Conservation (phyloP, 1,140 invertebrate species). For the Cyclina sinensis region DNA sequence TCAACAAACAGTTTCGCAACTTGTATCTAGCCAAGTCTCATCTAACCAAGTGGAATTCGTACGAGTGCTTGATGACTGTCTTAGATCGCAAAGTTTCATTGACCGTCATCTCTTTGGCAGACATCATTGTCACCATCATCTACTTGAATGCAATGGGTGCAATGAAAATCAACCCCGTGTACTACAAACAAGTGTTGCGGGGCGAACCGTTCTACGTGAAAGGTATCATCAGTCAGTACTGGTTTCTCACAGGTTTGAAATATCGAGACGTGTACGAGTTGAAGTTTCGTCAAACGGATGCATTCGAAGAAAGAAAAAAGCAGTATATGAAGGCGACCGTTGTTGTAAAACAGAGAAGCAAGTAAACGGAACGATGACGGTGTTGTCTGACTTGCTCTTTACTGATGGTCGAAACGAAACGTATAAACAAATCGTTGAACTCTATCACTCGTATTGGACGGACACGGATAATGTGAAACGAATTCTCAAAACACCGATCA, state of each 20-base stretch:
- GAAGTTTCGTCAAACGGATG: neutral
- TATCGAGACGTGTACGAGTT: slow-evolving; percentile 2
- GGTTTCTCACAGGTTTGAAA: slow-evolving; percentile 2
- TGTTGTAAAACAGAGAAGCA: neutral
- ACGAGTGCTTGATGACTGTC: neutral
- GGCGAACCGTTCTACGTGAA: slow-evolving; percentile 26
- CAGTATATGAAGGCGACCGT: slow-evolving; percentile 19
- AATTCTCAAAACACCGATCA: slow-evolving; percentile 12
- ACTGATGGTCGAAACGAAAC: neutral
- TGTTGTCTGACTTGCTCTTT: slow-evolving; percentile 19
- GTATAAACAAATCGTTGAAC: neutral
- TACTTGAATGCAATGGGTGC: neutral
- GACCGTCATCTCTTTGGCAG: neutral
- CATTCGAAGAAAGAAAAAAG: neutral
- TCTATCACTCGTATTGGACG: slow-evolving; percentile 3
- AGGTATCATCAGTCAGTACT: slow-evolving; percentile 22
- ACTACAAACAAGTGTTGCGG: neutral
- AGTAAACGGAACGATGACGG: neutral
- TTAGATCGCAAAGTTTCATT: neutral
- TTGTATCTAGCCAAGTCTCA: slow-evolving; percentile 1
- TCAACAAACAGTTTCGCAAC: slow-evolving; percentile 6
- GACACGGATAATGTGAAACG: neutral
- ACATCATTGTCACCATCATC: neutral
- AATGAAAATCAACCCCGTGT: slow-evolving; percentile 14
- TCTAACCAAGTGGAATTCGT: slow-evolving; percentile 15